phyloP scores from a whole-genome alignment of 2,797 vertebrate genomes.

The Crocidura indochinensis region DNA sequence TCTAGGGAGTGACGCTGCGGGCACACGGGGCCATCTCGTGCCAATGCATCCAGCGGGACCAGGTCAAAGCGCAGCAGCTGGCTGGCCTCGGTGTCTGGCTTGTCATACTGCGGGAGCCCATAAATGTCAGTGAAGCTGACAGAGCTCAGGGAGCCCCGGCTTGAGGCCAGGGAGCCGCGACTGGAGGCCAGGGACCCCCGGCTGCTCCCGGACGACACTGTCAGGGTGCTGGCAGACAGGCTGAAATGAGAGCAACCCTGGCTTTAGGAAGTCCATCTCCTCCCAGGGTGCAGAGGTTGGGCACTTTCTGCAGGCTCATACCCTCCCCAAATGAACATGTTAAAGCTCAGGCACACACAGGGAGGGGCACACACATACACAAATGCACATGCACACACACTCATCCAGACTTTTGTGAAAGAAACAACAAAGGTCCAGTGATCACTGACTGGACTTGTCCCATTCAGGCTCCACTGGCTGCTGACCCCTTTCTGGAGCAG shows the following conservation, averaged over 20 bases:
- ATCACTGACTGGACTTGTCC: no score
- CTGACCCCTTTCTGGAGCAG: no score
- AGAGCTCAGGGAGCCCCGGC: slow-evolving; percentile 98
- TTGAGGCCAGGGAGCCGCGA: slow-evolving; percentile 96
- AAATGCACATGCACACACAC: no score
- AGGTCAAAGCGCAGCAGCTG: slow-evolving; percentile 95
- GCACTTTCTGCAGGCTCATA: no score
- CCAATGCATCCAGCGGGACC: slow-evolving; percentile 92
- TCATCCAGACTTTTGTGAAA: no score
- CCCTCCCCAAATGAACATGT: no score
- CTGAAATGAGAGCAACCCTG: slow-evolving; percentile 86
- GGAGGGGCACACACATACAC: no score
- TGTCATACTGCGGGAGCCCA: slow-evolving; percentile 96
- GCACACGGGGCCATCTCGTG: slow-evolving; percentile 90
- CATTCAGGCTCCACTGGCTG: no score
- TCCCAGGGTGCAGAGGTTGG: no score
- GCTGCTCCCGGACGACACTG: slow-evolving; percentile 98
- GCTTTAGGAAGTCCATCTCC: no score
- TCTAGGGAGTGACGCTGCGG: slow-evolving; percentile 95
- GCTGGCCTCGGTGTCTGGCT: slow-evolving; percentile 93
- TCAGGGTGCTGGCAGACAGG: slow-evolving; percentile 97
- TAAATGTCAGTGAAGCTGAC: slow-evolving; percentile 99
- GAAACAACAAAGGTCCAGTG: no score
- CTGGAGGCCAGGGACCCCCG: slow-evolving; percentile 97
- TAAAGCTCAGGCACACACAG: no score